Evolutionary conservation across 2,113 vertebrate species (phyloP).

Genomic region (Pristiophorus japonicus): DNA sequence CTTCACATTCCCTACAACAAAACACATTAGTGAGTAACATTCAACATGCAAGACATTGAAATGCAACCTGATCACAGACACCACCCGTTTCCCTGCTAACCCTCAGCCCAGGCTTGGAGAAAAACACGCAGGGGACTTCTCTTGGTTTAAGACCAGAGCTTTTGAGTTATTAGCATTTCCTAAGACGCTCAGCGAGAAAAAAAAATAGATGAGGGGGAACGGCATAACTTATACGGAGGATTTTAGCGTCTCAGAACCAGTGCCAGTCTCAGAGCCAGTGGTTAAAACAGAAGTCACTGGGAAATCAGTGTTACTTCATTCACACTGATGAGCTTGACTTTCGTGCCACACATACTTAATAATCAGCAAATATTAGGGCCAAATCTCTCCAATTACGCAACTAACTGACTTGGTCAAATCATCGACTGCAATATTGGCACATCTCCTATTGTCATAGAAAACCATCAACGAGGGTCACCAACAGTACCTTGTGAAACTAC

Average conservation of each 20-base stretch:
- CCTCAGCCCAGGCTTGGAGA: constrained; percentile 5
- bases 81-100: not conserved
- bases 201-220: not conserved
- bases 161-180: not conserved
- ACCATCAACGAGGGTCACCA: not conserved
- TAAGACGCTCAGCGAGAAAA: not conserved
- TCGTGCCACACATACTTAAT: not conserved
- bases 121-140: not conserved
- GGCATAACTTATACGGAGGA: not conserved
- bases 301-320: not conserved
- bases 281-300: not conserved
- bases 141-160: not conserved
- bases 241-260: not conserved
- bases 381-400: not conserved
- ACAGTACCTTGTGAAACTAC: not conserved
- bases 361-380: not conserved
- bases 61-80: not conserved
- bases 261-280: not conserved
- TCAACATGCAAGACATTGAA: not conserved
- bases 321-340: not conserved
- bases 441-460: not conserved
- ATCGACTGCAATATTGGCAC: not conserved
- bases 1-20: constrained; percentile 6
- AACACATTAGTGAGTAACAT: not conserved
- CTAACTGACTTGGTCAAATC: not conserved